Conservation (phyloP, 2,113 vertebrate species). For the Gobius niger region DNA sequence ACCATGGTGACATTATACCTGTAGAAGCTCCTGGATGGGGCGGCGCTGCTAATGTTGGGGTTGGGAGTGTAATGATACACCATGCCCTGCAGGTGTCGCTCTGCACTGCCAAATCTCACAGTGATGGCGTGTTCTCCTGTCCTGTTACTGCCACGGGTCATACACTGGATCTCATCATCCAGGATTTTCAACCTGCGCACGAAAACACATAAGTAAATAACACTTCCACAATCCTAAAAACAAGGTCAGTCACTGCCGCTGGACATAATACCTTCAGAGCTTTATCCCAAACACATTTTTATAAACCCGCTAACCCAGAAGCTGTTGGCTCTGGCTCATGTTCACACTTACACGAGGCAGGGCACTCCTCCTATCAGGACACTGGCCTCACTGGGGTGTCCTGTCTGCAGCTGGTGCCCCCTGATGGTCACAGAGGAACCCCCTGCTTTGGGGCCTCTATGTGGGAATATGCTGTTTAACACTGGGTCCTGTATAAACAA, state of each 20-base stretch:
- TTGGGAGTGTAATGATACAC: slow-evolving; percentile 87
- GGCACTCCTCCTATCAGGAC: slow-evolving; percentile 87
- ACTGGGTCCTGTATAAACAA: slow-evolving; percentile 81
- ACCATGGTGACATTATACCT: slow-evolving; percentile 71
- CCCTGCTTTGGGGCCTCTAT: slow-evolving; percentile 87
- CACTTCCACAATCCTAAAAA: not conserved
- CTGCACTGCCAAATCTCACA: slow-evolving; percentile 81
- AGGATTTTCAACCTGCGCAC: slow-evolving; percentile 77
- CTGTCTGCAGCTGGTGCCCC: slow-evolving; percentile 85
- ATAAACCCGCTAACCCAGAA: not conserved
- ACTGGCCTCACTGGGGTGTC: slow-evolving; percentile 82
- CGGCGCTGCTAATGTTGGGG: slow-evolving; percentile 87
- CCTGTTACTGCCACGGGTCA: slow-evolving; percentile 80
- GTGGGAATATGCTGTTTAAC: slow-evolving; percentile 83
- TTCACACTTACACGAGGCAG: slow-evolving; percentile 85
- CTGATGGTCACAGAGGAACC: slow-evolving; percentile 86
- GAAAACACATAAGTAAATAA: not conserved
- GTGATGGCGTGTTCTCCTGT: slow-evolving; percentile 79
- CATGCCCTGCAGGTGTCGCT: slow-evolving; percentile 78
- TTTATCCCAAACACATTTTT: not conserved
- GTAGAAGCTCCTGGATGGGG: slow-evolving; percentile 89
- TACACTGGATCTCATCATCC: slow-evolving; percentile 81
- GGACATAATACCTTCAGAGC: not conserved
- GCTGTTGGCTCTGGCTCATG: not conserved
- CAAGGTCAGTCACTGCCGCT: not conserved